Percentiles rank a stretch among this genome's conserved stretches.
phyloP scores from a whole-genome alignment of 2,888 invertebrate genomes.

The Adelphocoris suturalis region DNA sequence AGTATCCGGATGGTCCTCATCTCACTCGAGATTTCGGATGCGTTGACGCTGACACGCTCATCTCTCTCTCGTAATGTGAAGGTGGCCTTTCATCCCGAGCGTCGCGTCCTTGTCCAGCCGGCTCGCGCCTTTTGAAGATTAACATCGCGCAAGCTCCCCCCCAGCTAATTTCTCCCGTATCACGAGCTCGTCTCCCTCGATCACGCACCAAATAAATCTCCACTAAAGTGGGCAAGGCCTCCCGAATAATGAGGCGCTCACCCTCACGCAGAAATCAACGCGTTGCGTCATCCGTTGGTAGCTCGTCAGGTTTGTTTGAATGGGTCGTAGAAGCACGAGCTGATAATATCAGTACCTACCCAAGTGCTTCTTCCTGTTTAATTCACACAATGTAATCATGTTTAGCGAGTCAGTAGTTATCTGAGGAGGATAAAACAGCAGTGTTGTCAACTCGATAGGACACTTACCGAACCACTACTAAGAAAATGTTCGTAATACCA shows the following conservation, averaged over 20 bases:
- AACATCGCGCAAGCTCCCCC: constrained; percentile 6
- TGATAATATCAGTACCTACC: no score
- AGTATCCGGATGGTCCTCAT: background rate
- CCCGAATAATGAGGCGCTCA: background rate
- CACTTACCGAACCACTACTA: no score
- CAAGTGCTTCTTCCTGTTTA: no score
- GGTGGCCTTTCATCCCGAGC: constrained; percentile 37
- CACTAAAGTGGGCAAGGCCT: background rate
- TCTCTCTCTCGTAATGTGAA: constrained; percentile 35
- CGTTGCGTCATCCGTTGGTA: background rate
- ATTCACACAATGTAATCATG: no score
- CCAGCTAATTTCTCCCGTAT: background rate
- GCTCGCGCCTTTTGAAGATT: constrained; percentile 48
- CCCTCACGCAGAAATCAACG: background rate
- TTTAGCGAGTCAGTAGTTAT: no score
- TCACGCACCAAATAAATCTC: constrained; percentile 40
- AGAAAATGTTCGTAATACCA: no score
- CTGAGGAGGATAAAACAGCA: no score
- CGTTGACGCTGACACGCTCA: background rate
- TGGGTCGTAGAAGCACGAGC: background rate
- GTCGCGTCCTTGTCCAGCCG: constrained; percentile 42
- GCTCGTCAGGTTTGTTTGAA: background rate
- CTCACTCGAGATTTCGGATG: constrained; percentile 3
- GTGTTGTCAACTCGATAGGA: no score
- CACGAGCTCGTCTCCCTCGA: constrained; percentile 14